Conservation (phyloP, 2,113 vertebrate species). For the Peromyscus californicus region DNA sequence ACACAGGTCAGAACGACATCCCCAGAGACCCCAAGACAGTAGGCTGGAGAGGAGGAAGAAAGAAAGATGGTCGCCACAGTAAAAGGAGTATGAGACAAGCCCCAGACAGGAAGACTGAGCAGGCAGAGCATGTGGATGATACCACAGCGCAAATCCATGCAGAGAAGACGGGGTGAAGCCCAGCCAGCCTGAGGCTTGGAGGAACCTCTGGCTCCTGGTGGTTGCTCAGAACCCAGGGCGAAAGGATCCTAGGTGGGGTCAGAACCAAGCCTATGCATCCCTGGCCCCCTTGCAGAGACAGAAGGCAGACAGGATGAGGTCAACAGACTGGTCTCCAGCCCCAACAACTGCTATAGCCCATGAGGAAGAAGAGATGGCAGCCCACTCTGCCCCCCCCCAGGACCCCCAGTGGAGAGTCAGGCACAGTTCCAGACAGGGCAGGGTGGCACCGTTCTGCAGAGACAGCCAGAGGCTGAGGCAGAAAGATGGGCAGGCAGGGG, state of each 20-base stretch:
- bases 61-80: background rate
- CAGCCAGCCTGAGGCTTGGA: background rate
- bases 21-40: constrained; percentile 24
- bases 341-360: background rate
- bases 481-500: constrained; percentile 8
- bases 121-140: background rate
- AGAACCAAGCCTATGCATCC: background rate
- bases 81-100: background rate
- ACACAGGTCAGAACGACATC: background rate
- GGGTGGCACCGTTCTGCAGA: background rate
- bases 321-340: background rate
- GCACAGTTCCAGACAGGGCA: constrained; percentile 23
- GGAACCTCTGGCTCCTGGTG: background rate
- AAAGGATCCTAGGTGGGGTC: background rate
- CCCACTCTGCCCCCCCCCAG: background rate
- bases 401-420: background rate
- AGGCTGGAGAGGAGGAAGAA: background rate
- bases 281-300: background rate
- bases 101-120: constrained; percentile 12
- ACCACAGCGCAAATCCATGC: background rate
- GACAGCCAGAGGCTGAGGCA: background rate
- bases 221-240: constrained; percentile 40
- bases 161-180: background rate
- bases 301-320: background rate
- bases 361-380: background rate